These are phyloP conservation scores for Chamaea fasciata DNA, from an alignment of 2,113 vertebrate genomes.

Conservation along the genomic window DNA sequence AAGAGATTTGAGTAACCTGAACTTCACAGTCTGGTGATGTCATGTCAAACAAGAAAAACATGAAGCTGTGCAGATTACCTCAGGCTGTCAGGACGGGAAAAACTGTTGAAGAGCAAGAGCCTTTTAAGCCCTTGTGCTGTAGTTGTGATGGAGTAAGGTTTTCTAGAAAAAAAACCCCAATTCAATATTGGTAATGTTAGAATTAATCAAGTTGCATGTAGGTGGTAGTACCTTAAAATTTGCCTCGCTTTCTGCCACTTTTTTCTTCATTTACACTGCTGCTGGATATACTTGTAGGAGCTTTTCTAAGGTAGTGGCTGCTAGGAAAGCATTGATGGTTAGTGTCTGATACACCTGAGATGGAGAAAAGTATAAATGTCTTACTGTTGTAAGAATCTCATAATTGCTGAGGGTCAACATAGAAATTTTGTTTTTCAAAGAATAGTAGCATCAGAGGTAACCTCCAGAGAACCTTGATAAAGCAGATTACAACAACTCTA, in stretches of 20 bases:
- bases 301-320: neutral
- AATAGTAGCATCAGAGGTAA: neutral
- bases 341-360: neutral
- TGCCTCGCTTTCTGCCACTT: neutral
- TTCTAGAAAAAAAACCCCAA: accelerated
- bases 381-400: neutral
- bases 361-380: neutral
- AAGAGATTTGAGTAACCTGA: neutral
- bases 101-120: neutral
- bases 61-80: neutral
- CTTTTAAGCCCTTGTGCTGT: neutral
- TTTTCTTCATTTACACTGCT: neutral
- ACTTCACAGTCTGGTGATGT: neutral
- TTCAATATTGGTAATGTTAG: neutral
- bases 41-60: neutral
- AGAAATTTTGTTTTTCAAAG: neutral
- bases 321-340: neutral
- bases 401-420: neutral
- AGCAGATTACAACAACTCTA: neutral
- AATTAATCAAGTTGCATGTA: neutral
- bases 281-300: neutral
- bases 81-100: neutral
- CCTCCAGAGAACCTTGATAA: neutral
- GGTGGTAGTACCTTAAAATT: neutral
- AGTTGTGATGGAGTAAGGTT: neutral